These are phyloP conservation scores for Hystrix cristata DNA, from an alignment of 2,113 vertebrate species.

Conservation along the genomic window DNA sequence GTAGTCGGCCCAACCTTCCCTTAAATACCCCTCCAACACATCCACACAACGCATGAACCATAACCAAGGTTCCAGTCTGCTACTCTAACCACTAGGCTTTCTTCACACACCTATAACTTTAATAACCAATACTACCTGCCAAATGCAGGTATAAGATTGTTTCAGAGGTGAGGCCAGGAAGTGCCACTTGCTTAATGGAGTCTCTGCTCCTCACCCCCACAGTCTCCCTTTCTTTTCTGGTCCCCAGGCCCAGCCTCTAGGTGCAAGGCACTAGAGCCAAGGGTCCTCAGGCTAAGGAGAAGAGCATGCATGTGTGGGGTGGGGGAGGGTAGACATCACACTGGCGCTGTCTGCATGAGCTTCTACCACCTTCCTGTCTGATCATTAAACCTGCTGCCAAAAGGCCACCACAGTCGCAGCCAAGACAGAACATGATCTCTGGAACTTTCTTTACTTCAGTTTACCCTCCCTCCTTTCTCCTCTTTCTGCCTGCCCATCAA, in stretches of 20 bases:
- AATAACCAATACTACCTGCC: neutral
- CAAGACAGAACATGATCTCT: neutral
- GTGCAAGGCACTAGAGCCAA: neutral
- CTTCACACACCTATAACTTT: neutral
- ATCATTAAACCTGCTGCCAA: constrained; percentile 71
- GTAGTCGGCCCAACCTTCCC: neutral
- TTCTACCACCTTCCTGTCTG: neutral
- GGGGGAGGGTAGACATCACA: neutral
- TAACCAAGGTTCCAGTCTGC: neutral
- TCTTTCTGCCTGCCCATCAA: neutral
- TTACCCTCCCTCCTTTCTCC: neutral
- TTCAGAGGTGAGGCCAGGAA: neutral
- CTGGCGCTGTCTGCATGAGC: constrained; percentile 29
- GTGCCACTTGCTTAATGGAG: neutral
- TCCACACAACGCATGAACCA: neutral
- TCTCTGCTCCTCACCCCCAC: neutral
- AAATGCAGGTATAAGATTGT: neutral
- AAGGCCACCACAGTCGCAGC: neutral
- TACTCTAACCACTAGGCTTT: neutral
- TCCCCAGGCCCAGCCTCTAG: neutral
- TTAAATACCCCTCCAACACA: rapidly evolving
- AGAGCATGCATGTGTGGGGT: too few relatives aligned
- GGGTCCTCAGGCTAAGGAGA: neutral
- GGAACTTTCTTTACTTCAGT: constrained; percentile 45
- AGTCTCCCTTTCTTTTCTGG: neutral